Conservation (phyloP, 1,140 invertebrate genomes). For the Geopemphigus sp. region DNA sequence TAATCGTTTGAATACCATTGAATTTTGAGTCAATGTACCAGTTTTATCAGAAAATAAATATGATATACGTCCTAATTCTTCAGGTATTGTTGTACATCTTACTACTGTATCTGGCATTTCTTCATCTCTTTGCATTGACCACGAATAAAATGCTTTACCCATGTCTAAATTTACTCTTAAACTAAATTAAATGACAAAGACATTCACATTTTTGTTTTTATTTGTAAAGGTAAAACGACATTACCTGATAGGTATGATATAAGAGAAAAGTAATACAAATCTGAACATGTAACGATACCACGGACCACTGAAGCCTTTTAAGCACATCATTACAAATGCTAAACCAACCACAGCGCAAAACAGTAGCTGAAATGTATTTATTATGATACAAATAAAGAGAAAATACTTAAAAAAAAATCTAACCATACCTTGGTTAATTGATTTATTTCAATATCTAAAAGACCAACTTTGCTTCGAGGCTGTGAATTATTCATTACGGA, state of each 20-base stretch:
- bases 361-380: conserved; percentile 66
- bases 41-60: conserved; percentile 98
- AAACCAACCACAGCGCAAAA: conserved; percentile 90
- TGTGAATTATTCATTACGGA: conserved; percentile 98
- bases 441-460: conserved; percentile 94
- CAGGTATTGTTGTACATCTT: conserved; percentile 96
- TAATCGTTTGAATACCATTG: conserved; percentile 96
- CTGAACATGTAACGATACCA: conserved; percentile 97
- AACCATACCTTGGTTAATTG: conserved; percentile 78
- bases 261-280: conserved; percentile 96
- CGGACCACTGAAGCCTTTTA: conserved; percentile 92
- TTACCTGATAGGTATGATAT: conserved; percentile 94
- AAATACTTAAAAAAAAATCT: neutral
- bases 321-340: conserved; percentile 89
- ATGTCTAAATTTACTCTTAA: conserved; percentile 97
- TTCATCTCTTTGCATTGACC: conserved; percentile 91
- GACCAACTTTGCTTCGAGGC: conserved; percentile 90
- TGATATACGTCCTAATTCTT: conserved; percentile 94
- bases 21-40: conserved; percentile 97
- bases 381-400: conserved; percentile 16
- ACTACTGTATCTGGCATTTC: conserved; percentile 94
- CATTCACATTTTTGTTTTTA: neutral
- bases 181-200: conserved; percentile 60
- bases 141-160: conserved; percentile 97
- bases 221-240: neutral